A percentile compares a stretch with the other conserved stretches of the same genome.
These are phyloP conservation scores for Hydrozoanthus gracilis DNA, from an alignment of 92 coral and sea anemone genomes.

Conservation along the genomic window DNA sequence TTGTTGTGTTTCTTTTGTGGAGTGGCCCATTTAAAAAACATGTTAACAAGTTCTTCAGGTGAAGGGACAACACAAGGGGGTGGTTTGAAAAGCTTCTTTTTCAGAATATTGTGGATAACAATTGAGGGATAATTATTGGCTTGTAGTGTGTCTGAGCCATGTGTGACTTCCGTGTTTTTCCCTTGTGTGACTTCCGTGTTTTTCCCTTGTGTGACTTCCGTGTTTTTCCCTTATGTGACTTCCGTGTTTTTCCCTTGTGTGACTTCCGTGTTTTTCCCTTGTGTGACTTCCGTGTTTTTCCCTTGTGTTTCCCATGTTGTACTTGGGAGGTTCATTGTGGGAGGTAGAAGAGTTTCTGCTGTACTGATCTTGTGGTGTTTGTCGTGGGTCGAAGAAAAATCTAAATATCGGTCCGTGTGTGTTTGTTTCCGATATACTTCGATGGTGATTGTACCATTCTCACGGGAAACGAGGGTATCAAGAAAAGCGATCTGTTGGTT, in stretches of 20 bases:
- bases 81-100: not conserved
- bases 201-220: conserved; percentile 19
- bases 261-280: no score
- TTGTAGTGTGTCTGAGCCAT: conserved; percentile 7
- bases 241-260: conserved; percentile 10
- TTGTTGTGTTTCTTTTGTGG: not conserved
- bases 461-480: conserved; percentile 46
- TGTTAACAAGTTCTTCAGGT: conserved; percentile 12
- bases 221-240: conserved; percentile 9
- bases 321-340: conserved; percentile 16
- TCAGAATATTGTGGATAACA: not conserved
- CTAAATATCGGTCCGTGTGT: conserved; percentile 30
- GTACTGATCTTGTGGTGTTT: conserved; percentile 10
- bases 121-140: conserved; percentile 13
- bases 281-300: conserved; percentile 16
- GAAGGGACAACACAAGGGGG: not conserved
- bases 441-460: conserved; percentile 1
- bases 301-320: not conserved
- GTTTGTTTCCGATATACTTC: conserved; percentile 27
- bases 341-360: not conserved
- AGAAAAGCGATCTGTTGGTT: conserved; percentile 44
- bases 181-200: not conserved
- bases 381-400: conserved; percentile 43
- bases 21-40: conserved; percentile 27
- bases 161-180: conserved; percentile 16